Percentiles rank a stretch among this genome's conserved stretches.
phyloP scores from a whole-genome alignment of 2,888 invertebrate genomes.

The Hoplodrina blanda region DNA sequence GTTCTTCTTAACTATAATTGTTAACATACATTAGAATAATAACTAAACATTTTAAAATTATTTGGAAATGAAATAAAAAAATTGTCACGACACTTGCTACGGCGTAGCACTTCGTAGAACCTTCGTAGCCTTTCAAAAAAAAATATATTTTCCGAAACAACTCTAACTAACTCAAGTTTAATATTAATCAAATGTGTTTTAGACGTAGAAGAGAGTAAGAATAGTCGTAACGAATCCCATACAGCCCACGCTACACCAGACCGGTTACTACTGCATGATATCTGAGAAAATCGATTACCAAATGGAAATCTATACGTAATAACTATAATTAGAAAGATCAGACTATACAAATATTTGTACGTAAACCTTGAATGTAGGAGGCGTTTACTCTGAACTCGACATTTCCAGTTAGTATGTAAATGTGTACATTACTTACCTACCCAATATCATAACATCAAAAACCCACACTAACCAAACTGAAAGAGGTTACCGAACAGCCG shows the following conservation, averaged over 20 bases:
- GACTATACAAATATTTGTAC: slow-evolving; percentile 22
- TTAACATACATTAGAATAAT: background rate
- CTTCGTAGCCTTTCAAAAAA: background rate
- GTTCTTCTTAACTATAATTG: background rate
- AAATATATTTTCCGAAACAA: background rate
- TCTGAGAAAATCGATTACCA: slow-evolving; percentile 48
- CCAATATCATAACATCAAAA: slow-evolving; percentile 12
- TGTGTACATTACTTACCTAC: background rate
- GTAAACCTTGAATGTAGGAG: slow-evolving; percentile 26
- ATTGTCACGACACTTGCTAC: slow-evolving; percentile 16
- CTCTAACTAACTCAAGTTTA: background rate
- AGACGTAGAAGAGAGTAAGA: slow-evolving; percentile 1
- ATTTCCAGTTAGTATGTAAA: slow-evolving; percentile 8
- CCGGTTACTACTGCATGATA: slow-evolving; percentile 36
- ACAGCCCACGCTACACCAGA: slow-evolving; percentile 32
- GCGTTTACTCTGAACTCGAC: slow-evolving; percentile 23
- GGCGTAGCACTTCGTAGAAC: slow-evolving; percentile 44
- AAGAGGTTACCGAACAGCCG: slow-evolving; percentile 39
- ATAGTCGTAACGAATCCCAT: slow-evolving; percentile 25
- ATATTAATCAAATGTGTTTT: background rate
- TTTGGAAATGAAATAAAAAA: background rate
- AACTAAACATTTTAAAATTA: background rate
- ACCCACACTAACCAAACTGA: slow-evolving; percentile 18
- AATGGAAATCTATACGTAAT: slow-evolving; percentile 49
- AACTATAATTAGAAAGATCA: slow-evolving; percentile 50